phyloP scores from a whole-genome alignment of 2,888 invertebrate species.

The Spisula solida region DNA sequence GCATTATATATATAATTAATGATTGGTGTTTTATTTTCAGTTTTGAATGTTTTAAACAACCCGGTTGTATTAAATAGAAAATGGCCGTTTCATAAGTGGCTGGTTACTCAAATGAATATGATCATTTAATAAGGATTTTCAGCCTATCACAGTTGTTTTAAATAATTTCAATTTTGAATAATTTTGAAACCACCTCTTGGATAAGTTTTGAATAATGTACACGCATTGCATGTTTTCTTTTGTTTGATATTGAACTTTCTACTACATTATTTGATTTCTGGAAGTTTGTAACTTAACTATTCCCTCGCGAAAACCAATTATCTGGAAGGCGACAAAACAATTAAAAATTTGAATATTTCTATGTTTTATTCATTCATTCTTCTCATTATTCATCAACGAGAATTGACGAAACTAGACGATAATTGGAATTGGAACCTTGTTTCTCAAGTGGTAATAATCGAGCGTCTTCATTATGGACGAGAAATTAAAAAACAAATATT shows the following conservation, averaged over 20 bases:
- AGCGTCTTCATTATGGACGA: not conserved
- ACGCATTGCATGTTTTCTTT: not conserved
- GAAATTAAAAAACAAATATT: too few relatives aligned
- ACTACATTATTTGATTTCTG: not conserved
- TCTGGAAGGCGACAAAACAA: not conserved
- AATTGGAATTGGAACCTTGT: not conserved
- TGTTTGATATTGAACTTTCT: not conserved
- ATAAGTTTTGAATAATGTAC: too few relatives aligned
- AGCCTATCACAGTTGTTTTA: too few relatives aligned
- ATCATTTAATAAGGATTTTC: too few relatives aligned
- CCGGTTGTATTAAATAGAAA: too few relatives aligned
- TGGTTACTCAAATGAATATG: too few relatives aligned
- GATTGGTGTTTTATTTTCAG: too few relatives aligned
- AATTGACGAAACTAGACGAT: not conserved
- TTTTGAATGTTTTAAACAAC: too few relatives aligned
- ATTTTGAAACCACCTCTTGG: too few relatives aligned
- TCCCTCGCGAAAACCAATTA: not conserved
- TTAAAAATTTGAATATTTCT: slow-evolving; percentile 15
- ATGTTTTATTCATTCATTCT: slow-evolving; percentile 2
- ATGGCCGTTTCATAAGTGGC: too few relatives aligned
- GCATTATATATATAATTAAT: too few relatives aligned
- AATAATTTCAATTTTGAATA: too few relatives aligned
- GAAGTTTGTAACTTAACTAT: not conserved
- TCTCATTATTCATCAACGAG: not conserved
- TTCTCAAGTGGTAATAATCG: not conserved